Percentiles rank a stretch among this genome's conserved stretches.
phyloP scores from a whole-genome alignment of 1,140 invertebrate genomes.

The Drosophila nannoptera region DNA sequence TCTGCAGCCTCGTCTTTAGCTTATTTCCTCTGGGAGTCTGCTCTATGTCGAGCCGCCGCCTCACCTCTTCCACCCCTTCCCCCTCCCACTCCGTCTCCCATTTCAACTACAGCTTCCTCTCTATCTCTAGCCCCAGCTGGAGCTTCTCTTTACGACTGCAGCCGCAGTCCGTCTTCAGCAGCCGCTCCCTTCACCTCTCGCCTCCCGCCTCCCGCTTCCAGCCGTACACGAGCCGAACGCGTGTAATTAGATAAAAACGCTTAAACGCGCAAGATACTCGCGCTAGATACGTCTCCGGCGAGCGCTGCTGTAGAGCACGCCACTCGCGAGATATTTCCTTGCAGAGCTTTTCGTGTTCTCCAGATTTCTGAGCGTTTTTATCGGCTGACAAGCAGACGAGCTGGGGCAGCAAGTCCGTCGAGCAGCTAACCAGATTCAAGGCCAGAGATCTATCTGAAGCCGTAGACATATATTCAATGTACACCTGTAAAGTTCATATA shows the following conservation, averaged over 20 bases:
- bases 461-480: neutral
- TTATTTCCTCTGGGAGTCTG: neutral
- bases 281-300: conserved; percentile 19
- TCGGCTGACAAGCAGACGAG: neutral
- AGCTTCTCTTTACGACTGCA: neutral
- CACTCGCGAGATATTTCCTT: conserved; percentile 3
- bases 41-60: neutral
- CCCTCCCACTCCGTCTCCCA: too few relatives aligned
- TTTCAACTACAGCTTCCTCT: too few relatives aligned
- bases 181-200: too few relatives aligned
- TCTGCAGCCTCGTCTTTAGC: too few relatives aligned
- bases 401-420: too few relatives aligned
- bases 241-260: conserved; percentile 70
- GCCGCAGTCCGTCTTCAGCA: neutral
- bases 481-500: neutral
- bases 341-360: conserved; percentile 17
- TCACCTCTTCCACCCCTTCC: too few relatives aligned
- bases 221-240: conserved; percentile 52
- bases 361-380: conserved; percentile 20
- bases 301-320: conserved; percentile 11
- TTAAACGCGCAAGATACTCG: conserved; percentile 54
- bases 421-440: too few relatives aligned
- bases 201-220: neutral
- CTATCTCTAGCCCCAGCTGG: too few relatives aligned
- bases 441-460: too few relatives aligned